phyloP scores from a whole-genome alignment of 2,888 invertebrate species.

The Keiferia lycopersicella region DNA sequence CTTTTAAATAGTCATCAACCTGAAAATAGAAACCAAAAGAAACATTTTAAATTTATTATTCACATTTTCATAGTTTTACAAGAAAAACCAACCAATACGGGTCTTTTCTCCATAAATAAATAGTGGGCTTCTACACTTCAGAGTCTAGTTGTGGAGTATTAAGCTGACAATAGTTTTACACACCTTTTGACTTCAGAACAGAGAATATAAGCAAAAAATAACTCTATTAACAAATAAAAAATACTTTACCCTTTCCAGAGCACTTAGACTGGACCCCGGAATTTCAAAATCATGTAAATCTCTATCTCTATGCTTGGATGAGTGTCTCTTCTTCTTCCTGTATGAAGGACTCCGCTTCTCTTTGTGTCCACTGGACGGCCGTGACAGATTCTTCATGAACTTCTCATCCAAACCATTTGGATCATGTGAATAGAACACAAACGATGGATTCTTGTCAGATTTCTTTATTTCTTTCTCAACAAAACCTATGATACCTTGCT shows the following conservation, averaged over 20 bases:
- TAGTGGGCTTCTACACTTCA: too few species aligned
- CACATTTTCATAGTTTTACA: too few species aligned
- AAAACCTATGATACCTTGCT: slow-evolving; percentile 76
- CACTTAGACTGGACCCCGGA: slow-evolving; percentile 76
- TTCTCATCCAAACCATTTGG: slow-evolving; percentile 75
- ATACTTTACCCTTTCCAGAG: slow-evolving; percentile 66
- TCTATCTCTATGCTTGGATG: slow-evolving; percentile 69
- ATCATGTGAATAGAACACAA: slow-evolving; percentile 77
- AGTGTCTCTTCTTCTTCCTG: slow-evolving; percentile 73
- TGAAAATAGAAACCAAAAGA: slow-evolving; percentile 36
- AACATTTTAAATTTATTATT: background rate
- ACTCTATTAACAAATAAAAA: slow-evolving; percentile 21
- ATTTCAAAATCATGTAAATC: slow-evolving; percentile 77
- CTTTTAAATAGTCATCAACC: slow-evolving; percentile 78
- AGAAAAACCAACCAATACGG: too few species aligned
- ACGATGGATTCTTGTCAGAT: slow-evolving; percentile 72
- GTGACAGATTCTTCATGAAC: slow-evolving; percentile 65
- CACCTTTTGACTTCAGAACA: too few species aligned
- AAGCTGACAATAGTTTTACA: too few species aligned
- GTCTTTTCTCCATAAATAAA: too few species aligned
- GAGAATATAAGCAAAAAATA: background rate
- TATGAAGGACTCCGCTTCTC: slow-evolving; percentile 76
- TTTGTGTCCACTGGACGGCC: slow-evolving; percentile 75
- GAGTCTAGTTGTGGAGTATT: too few species aligned
- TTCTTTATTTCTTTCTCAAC: slow-evolving; percentile 78